Base-by-base conservation (phyloP, 2,113 vertebrate species). In the Hiodon alosoides region DNA sequence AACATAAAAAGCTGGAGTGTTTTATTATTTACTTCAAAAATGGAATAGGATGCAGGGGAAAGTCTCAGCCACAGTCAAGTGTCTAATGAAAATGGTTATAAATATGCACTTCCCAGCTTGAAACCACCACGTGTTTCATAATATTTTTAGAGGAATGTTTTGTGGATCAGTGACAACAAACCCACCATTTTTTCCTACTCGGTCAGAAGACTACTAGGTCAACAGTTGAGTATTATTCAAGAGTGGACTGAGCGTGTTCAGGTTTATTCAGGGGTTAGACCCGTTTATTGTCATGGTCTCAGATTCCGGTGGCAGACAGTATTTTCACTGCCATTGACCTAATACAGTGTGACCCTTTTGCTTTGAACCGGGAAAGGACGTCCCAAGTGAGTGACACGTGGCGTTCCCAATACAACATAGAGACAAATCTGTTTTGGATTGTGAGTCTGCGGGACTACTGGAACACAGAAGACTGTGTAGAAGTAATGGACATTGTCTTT, bases 381-480 rank as follows among this genome's bases (percentile, higher is more conserved):
- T 71, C 11, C 50, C 8, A 5, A 67, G 65, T 2, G 31, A 69
- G 7, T 67, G 59, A 14, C 54, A 3, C 55, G n/a, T 17, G 16
- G n/a, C 48, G 58, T 71, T 7, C 31, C 46, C 31, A 62, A 67
- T 62, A 61, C 2, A 62, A 69, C 72, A 67, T 2, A 14, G 17
- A 7, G 9, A 66, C 11, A 74, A 76, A 81, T 71, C 79, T 83
- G 83, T 81, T 81, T 81, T 68, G 17, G 46, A 82, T 78, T 82
- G 74, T 2, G 54, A 74, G 62, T 65, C 76, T 76, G 76, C 50
- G 13, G 73, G 78, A 60, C 73, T 76, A 67, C 81, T 73, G 72
- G 69, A 72, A 76, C 65, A 54, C 74, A 75, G 81, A 71, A 76
- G 73, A 76, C 64, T 16, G 70, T 58, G 64, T 59, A 71, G 72